Percentiles rank a stretch among this genome's conserved stretches.
Conservation (phyloP, 2,797 vertebrate species). For the Mus minutoides region DNA sequence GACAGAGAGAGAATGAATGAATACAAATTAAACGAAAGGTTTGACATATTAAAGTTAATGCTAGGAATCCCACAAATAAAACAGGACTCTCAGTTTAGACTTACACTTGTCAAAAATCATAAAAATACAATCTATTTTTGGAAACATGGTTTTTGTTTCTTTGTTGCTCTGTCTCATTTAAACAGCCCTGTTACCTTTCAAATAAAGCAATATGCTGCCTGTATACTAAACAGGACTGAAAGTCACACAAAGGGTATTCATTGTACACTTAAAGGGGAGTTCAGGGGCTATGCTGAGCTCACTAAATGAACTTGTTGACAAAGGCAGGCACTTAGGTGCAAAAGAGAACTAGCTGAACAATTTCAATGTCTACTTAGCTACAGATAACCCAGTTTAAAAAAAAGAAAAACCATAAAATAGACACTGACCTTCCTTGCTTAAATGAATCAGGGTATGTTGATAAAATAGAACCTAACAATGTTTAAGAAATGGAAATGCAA, state of each 20-base stretch:
- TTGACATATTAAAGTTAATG: conserved; percentile 61
- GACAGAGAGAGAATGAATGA: not conserved
- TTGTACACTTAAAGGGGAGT: conserved; percentile 74
- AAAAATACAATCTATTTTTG: conserved; percentile 76
- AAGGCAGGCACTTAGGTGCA: conserved; percentile 69
- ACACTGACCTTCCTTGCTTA: conserved; percentile 62
- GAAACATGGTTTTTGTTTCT: conserved; percentile 73
- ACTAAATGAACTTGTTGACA: conserved; percentile 67
- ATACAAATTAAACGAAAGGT: not conserved
- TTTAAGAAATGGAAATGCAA: not conserved
- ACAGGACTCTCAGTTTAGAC: conserved; percentile 70
- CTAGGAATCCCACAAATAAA: conserved; percentile 79
- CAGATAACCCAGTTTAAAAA: conserved; percentile 70
- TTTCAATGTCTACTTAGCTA: conserved; percentile 82
- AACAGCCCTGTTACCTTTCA: conserved; percentile 81
- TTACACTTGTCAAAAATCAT: conserved; percentile 79
- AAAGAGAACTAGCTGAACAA: conserved; percentile 73
- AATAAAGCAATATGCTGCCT: conserved; percentile 79
- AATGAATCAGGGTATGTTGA: conserved; percentile 63
- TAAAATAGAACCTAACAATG: not conserved
- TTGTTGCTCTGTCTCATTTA: conserved; percentile 65
- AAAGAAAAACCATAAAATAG: conserved; percentile 75
- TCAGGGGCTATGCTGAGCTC: conserved; percentile 64
- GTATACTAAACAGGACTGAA: conserved; percentile 78
- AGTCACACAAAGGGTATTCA: conserved; percentile 78